phyloP scores from a whole-genome alignment of 2,888 invertebrate genomes.

The Meta bourneti region DNA sequence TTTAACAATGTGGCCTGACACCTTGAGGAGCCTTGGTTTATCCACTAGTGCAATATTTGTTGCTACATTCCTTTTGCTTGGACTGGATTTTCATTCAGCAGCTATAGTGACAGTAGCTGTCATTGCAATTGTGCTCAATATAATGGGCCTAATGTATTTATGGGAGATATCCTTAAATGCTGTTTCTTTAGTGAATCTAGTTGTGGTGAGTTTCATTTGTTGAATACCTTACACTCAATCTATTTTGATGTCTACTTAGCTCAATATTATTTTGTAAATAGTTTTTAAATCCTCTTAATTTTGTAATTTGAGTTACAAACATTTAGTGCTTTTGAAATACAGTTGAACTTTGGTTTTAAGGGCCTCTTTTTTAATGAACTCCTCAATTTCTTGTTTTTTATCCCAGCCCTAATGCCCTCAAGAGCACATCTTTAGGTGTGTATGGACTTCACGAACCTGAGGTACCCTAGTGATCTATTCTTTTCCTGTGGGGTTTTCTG shows the following conservation, averaged over 20 bases:
- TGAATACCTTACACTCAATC: background rate
- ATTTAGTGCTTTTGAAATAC: too few species aligned
- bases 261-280: background rate
- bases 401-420: too few species aligned
- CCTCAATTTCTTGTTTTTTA: too few species aligned
- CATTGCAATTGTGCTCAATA: constrained; percentile 81
- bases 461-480: too few species aligned
- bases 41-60: constrained; percentile 82
- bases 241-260: background rate
- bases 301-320: too few species aligned
- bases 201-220: constrained; percentile 81
- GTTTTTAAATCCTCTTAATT: background rate
- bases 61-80: constrained; percentile 81
- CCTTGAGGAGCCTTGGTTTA: constrained; percentile 81
- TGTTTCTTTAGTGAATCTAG: constrained; percentile 83
- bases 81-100: constrained; percentile 82
- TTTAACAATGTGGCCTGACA: constrained; percentile 81
- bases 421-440: too few species aligned
- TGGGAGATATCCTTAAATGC: constrained; percentile 83
- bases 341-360: too few species aligned
- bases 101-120: constrained; percentile 81
- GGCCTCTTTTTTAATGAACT: too few species aligned
- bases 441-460: too few species aligned
- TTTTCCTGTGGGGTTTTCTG: too few species aligned
- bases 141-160: constrained; percentile 83